Evolutionary conservation across 2,888 invertebrate species (phyloP).

Genomic region (Hydroisotoma schaefferi): DNA sequence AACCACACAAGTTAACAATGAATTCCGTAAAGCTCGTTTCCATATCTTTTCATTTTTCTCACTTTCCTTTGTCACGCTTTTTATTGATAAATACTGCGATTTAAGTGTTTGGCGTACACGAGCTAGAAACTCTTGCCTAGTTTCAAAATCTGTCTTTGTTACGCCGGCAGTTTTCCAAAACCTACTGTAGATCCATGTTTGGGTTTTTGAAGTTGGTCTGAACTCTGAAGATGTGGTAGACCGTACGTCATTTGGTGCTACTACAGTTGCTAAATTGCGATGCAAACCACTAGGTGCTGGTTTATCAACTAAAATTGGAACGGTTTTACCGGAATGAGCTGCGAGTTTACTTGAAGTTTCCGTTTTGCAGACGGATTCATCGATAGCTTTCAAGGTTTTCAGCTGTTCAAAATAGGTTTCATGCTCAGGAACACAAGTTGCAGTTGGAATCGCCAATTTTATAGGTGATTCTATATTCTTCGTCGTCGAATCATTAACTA

Average conservation of each 20-base stretch:
- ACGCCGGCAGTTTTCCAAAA: slow-evolving; percentile 5
- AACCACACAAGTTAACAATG: slow-evolving; percentile 37
- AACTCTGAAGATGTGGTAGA: neutral
- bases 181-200: too few relatives aligned
- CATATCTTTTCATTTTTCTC: slow-evolving; percentile 31
- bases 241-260: neutral
- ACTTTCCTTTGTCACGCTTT: slow-evolving; percentile 33
- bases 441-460: neutral
- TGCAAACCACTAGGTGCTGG: neutral
- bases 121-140: slow-evolving; percentile 40
- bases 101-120: slow-evolving; percentile 42
- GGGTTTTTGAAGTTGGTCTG: neutral
- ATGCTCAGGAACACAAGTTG: slow-evolving; percentile 3
- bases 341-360: neutral
- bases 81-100: slow-evolving; percentile 42
- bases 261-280: neutral
- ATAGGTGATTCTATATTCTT: slow-evolving; percentile 8
- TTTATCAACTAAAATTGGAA: too few relatives aligned
- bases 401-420: slow-evolving; percentile 35
- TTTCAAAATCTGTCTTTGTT: slow-evolving; percentile 25
- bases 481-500: neutral
- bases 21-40: slow-evolving; percentile 38
- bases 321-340: neutral
- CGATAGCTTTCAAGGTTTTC: slow-evolving; percentile 41
- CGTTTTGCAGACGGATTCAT: slow-evolving; percentile 23